A percentile compares a stretch with the other conserved stretches of the same genome.
Conservation (phyloP, 2,888 invertebrate genomes). For the Calameuta filiformis region DNA sequence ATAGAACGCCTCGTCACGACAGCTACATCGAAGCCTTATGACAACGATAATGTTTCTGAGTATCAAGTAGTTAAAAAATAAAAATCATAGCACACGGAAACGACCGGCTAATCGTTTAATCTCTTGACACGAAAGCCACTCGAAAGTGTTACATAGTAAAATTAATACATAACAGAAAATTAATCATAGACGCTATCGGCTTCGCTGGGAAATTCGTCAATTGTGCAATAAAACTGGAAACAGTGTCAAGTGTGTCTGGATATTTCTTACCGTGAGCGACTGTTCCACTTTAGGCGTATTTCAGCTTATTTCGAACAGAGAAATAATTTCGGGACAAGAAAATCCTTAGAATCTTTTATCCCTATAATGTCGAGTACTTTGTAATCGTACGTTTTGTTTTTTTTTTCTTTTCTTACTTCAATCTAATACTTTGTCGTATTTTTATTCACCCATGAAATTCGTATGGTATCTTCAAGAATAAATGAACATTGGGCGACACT, state of each 20-base stretch:
- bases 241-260: neutral
- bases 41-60: too few relatives aligned
- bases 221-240: neutral
- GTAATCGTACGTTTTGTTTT: neutral
- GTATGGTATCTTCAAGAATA: constrained; percentile 10
- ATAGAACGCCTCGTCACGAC: too few relatives aligned
- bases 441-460: neutral
- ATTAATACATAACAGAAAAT: constrained; percentile 1
- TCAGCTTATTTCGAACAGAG: neutral
- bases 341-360: too few relatives aligned
- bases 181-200: neutral
- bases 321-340: too few relatives aligned
- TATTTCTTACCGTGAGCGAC: neutral
- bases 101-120: constrained; percentile 44
- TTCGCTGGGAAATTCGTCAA: neutral
- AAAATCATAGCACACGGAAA: constrained; percentile 24
- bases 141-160: constrained; percentile 51
- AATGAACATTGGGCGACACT: constrained; percentile 38
- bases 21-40: too few relatives aligned
- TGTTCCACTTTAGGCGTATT: neutral
- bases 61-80: neutral
- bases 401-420: neutral
- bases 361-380: neutral
- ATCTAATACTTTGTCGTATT: neutral
- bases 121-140: constrained; percentile 45